phyloP scores from a whole-genome alignment of 2,797 vertebrate species.

The Avahi laniger region DNA sequence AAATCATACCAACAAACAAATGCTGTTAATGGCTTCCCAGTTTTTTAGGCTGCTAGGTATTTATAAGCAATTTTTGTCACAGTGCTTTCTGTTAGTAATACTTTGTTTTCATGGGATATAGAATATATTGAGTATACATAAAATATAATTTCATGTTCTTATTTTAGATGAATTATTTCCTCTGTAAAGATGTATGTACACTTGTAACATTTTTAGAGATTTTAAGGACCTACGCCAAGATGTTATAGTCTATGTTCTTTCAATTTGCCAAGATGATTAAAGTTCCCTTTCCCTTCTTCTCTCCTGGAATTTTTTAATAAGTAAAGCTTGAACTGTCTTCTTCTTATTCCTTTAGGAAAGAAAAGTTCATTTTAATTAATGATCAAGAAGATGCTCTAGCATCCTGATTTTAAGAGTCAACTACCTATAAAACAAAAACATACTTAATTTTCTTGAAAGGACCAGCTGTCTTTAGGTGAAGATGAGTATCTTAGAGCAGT shows the following conservation, averaged over 20 bases:
- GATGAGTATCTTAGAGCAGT: background rate
- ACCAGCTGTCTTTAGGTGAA: background rate
- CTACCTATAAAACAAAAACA: background rate
- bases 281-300: background rate
- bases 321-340: background rate
- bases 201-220: background rate
- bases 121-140: background rate
- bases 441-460: background rate
- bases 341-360: too few relatives aligned
- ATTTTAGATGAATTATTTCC: background rate
- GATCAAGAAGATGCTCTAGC: background rate
- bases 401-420: background rate
- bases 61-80: background rate
- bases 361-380: background rate
- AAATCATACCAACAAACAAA: background rate
- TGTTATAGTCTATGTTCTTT: background rate
- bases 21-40: background rate
- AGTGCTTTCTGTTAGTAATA: background rate
- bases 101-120: background rate
- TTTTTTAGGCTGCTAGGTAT: background rate
- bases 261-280: background rate
- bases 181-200: background rate
- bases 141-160: background rate
- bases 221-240: background rate
- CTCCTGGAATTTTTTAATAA: background rate